Evolutionary conservation across 2,888 invertebrate genomes (phyloP), one percentile per base, ranked within the genome.

Genomic region (Parasteatoda lunata): DNA sequence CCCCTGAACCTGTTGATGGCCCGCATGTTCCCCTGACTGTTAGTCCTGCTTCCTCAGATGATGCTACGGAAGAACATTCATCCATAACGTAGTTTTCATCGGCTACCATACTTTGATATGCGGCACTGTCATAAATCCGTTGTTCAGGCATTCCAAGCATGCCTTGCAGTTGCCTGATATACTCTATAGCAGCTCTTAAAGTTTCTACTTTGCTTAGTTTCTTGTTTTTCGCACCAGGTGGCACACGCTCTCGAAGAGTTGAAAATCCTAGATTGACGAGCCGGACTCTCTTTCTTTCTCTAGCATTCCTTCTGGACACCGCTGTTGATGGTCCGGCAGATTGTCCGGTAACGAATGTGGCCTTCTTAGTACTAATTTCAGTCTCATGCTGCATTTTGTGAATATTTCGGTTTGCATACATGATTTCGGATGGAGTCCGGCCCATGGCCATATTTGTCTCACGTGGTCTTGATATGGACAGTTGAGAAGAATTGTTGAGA

Each of bases 221-320:
- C 89, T 91, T 91, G 83, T 90, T 90, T 76, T 91, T 91, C 7
- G 89, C 90, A 9, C 90, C 89, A 3, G 77, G 65, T 3, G 97
- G 97, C 89, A 97, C 96, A 91, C 97, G 97, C 90, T 97, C 96
- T 54, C 97, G 94, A 47, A 97, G 93, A 70, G 96, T 96, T 13
- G 96, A 96, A 92, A 97, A 97, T 89, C 97, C 97, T 65, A 89
- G 48, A 78, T 91, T 91, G 66, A 91, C 90, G 94, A 97, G 97
- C 92, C 97, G 97, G 90, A 98, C 98, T 90, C 98, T 94, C 92
- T 98, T 98, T 90, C 98, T 93, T 92, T 98, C 98, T 66, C 98
- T 94, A 48, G 97, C 98, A 92, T 98, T 98, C 90, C 98, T 94
- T 81, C 97, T 93, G 0, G 96, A 97, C 49, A 97, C 97, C 96